These are phyloP conservation scores for Agrilus biguttatus DNA, from an alignment of 2,888 invertebrate species.

Conservation along the genomic window DNA sequence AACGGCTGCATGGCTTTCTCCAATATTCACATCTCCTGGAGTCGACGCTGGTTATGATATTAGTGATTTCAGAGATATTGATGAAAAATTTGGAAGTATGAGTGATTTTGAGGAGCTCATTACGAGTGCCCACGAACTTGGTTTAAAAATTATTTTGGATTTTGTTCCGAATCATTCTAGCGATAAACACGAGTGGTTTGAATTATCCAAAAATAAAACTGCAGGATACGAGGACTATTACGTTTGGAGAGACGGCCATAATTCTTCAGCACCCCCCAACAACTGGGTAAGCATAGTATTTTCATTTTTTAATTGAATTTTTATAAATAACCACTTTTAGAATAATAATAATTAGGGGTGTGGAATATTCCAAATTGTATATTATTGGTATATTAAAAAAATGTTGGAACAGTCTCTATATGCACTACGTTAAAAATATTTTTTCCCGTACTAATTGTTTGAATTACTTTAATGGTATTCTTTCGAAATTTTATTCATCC, in stretches of 20 bases:
- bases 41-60: conserved; percentile 54
- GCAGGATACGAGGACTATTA: conserved; percentile 57
- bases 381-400: no score
- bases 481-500: no score
- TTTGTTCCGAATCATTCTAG: conserved; percentile 43
- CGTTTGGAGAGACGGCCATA: conserved; percentile 57
- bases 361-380: no score
- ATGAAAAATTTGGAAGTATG: conserved; percentile 42
- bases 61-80: conserved; percentile 39
- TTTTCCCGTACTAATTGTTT: no score
- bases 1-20: conserved; percentile 54
- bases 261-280: conserved; percentile 51
- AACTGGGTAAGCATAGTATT: conserved; percentile 47
- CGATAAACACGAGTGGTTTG: conserved; percentile 63
- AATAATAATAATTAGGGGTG: no score
- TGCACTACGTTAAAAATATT: no score
- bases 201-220: conserved; percentile 43
- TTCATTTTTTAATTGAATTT: no score
- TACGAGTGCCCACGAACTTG: conserved; percentile 25
- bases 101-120: conserved; percentile 37
- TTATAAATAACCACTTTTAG: no score
- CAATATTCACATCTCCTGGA: conserved; percentile 54
- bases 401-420: no score
- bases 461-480: no score
- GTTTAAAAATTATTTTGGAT: conserved; percentile 24